Evolutionary conservation across 2,888 invertebrate species (phyloP).

Genomic region (Cylindroiulus punctatus): DNA sequence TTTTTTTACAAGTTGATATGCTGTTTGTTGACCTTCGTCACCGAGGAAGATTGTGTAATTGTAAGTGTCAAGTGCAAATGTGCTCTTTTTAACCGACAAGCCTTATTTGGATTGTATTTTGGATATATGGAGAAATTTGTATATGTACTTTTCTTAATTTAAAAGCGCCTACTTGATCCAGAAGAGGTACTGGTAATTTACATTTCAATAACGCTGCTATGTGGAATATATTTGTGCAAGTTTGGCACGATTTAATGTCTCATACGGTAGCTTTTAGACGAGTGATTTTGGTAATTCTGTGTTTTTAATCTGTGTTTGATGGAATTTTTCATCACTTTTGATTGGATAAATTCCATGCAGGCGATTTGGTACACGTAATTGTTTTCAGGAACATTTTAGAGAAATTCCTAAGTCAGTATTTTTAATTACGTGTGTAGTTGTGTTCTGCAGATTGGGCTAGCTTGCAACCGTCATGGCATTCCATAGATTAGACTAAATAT

Average conservation of each 20-base stretch:
- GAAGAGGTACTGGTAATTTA: neutral
- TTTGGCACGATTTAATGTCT: constrained; percentile 14
- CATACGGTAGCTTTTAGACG: neutral
- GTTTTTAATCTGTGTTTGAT: constrained; percentile 2
- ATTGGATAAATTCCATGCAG: neutral
- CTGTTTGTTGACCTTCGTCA: constrained; percentile 16
- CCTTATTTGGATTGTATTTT: constrained; percentile 13
- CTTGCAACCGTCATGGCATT: constrained; percentile 2
- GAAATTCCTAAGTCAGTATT: constrained; percentile 37
- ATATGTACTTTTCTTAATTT: neutral
- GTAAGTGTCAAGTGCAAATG: constrained; percentile 13
- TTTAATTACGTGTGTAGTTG: constrained; percentile 5
- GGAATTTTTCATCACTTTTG: neutral
- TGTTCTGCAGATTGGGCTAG: constrained; percentile 7
- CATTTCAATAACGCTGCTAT: neutral
- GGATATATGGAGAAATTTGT: neutral
- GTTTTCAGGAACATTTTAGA: neutral
- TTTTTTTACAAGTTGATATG: constrained; percentile 13
- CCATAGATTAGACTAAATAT: constrained; percentile 13
- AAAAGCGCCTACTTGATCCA: neutral
- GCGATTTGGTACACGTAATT: neutral
- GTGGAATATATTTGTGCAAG: neutral
- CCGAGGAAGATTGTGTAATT: constrained; percentile 16
- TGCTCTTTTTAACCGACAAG: neutral
- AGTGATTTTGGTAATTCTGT: constrained; percentile 31